phyloP scores from a whole-genome alignment of 2,888 invertebrate species.

The Brenthis ino region DNA sequence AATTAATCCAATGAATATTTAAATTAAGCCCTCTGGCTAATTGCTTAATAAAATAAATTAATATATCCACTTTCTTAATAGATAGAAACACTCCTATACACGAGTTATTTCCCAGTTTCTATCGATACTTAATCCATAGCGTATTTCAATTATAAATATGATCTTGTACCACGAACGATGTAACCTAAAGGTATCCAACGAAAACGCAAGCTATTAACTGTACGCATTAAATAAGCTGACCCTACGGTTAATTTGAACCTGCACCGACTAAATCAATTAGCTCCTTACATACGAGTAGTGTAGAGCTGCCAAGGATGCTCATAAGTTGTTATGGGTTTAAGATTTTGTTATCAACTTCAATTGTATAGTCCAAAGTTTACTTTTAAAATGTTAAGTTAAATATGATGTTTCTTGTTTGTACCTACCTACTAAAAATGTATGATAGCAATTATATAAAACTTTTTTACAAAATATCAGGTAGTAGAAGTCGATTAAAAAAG shows the following conservation, averaged over 20 bases:
- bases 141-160: constrained; percentile 26
- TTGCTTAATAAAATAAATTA: neutral
- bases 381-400: no score
- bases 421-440: no score
- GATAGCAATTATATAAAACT: no score
- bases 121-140: constrained; percentile 8
- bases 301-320: neutral
- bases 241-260: constrained; percentile 56
- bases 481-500: no score
- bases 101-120: constrained; percentile 7
- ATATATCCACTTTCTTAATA: constrained; percentile 1
- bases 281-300: neutral
- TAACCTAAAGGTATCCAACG: constrained; percentile 29
- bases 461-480: no score
- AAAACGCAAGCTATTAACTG: constrained; percentile 53
- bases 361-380: no score
- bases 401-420: no score
- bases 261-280: constrained; percentile 33
- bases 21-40: neutral
- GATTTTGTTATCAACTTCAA: neutral
- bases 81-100: neutral
- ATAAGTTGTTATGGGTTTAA: neutral
- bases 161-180: constrained; percentile 34
- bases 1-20: neutral
- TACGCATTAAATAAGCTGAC: constrained; percentile 59